These are phyloP conservation scores for Clytia hemisphaerica DNA, from an alignment of 30 jellyfish, hydroid and myxozoan genomes.

Conservation along the genomic window DNA sequence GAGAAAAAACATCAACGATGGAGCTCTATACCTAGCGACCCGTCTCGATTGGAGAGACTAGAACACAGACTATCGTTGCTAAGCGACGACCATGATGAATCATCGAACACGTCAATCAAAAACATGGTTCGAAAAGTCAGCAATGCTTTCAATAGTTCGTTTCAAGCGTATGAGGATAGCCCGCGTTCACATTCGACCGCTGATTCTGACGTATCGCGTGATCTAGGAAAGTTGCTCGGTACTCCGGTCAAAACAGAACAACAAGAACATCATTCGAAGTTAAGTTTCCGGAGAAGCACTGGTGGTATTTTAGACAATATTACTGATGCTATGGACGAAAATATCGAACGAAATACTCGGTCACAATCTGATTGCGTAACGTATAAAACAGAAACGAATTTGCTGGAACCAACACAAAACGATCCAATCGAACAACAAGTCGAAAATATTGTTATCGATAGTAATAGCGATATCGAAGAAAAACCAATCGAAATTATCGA, in stretches of 20 bases:
- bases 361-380: no score
- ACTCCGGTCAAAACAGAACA: constrained; percentile 11
- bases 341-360: no score
- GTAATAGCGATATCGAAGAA: neutral
- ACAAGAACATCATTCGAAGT: no score
- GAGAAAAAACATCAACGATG: constrained; percentile 29
- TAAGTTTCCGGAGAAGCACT: constrained; percentile 15
- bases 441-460: no score
- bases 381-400: no score
- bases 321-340: no score
- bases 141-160: constrained; percentile 65
- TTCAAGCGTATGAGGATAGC: constrained; percentile 19
- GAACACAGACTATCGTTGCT: constrained; percentile 63
- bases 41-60: constrained; percentile 50
- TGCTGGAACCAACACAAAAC: no score
- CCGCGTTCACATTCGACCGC: neutral
- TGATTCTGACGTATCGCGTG: constrained; percentile 24
- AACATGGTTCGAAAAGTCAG: constrained; percentile 80
- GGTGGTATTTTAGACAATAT: constrained; percentile 27
- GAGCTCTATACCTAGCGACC: constrained; percentile 3
- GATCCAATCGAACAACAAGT: no score
- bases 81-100: constrained; percentile 76
- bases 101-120: constrained; percentile 51
- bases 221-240: constrained; percentile 10
- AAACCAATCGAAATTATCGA: neutral